Evolutionary conservation across 1,140 invertebrate genomes (phyloP).

Genomic region (Spodoptera litura): DNA sequence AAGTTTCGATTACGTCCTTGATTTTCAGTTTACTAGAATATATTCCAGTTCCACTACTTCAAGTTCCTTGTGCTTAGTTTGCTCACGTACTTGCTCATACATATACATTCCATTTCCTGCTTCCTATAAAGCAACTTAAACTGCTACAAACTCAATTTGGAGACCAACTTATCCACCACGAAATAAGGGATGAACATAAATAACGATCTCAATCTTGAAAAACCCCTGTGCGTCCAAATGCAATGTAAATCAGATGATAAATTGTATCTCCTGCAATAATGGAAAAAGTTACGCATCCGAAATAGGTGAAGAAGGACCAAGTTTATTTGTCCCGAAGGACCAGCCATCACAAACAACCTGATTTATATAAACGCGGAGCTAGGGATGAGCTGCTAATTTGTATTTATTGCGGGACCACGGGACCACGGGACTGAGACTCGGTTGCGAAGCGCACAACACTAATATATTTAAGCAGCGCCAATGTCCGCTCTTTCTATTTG

Average conservation of each 20-base stretch:
- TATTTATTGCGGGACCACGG: slow-evolving; percentile 46
- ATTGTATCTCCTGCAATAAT: slow-evolving; percentile 12
- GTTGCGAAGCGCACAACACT: slow-evolving; percentile 22
- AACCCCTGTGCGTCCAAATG: background rate
- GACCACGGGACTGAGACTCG: slow-evolving; percentile 10
- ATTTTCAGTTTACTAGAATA: too few species aligned
- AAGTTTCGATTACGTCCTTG: too few species aligned
- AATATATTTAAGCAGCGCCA: slow-evolving; percentile 5
- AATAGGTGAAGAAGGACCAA: slow-evolving; percentile 2
- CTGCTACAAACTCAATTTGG: too few species aligned
- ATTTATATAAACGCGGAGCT: slow-evolving; percentile 40
- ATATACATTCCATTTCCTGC: too few species aligned
- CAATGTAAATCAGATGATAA: slow-evolving; percentile 21
- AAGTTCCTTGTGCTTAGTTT: too few species aligned
- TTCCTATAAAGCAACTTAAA: too few species aligned
- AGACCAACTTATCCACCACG: too few species aligned
- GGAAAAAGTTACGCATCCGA: slow-evolving; percentile 23
- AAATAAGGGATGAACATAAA: slow-evolving; percentile 3
- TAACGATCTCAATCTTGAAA: background rate
- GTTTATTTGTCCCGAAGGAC: slow-evolving; percentile 33
- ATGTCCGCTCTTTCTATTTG: background rate
- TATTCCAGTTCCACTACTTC: too few species aligned
- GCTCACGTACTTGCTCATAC: too few species aligned
- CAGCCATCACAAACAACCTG: slow-evolving; percentile 20
- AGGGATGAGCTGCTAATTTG: slow-evolving; percentile 45